A percentile compares a stretch with the other conserved stretches of the same genome.
These are phyloP conservation scores for Arrhopalites spinosus DNA, from an alignment of 2,888 invertebrate genomes.

Conservation along the genomic window DNA sequence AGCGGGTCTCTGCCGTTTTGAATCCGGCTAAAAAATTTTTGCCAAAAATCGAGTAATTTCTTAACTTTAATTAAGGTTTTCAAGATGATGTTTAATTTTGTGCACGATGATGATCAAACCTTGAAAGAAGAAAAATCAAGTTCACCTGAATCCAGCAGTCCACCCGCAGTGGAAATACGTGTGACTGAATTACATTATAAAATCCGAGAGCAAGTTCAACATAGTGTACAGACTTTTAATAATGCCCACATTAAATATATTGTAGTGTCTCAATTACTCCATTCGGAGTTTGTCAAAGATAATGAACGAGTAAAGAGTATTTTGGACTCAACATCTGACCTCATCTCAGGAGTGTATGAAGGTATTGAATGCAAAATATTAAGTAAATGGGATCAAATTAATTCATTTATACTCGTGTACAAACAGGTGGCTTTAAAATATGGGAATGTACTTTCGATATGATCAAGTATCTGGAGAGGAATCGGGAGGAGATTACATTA, in stretches of 20 bases:
- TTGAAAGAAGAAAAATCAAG: neutral
- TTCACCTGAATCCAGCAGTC: neutral
- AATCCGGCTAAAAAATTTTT: too few relatives aligned
- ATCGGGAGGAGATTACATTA: conserved; percentile 57
- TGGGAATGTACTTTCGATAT: conserved; percentile 94
- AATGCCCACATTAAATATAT: conserved; percentile 36
- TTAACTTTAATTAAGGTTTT: neutral
- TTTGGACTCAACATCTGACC: conserved; percentile 48
- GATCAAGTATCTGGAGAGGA: conserved; percentile 67
- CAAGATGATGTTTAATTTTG: conserved; percentile 27
- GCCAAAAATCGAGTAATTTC: too few relatives aligned
- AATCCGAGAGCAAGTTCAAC: neutral
- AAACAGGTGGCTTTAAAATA: conserved; percentile 85
- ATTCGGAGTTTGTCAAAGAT: conserved; percentile 28
- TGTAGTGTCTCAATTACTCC: conserved; percentile 30
- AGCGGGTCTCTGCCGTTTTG: too few relatives aligned
- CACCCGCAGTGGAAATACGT: conserved; percentile 9
- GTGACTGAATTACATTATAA: conserved; percentile 31
- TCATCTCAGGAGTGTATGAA: conserved; percentile 52
- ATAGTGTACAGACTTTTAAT: neutral
- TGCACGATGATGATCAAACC: conserved; percentile 6
- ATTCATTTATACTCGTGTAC: too few relatives aligned
- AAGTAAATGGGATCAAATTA: neutral
- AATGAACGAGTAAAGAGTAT: conserved; percentile 38
- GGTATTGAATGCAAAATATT: conserved; percentile 34